A percentile compares a stretch with the other conserved stretches of the same genome.
These are phyloP conservation scores for Gallinago jamesoni DNA, from an alignment of 2,113 vertebrate species.

Conservation along the genomic window DNA sequence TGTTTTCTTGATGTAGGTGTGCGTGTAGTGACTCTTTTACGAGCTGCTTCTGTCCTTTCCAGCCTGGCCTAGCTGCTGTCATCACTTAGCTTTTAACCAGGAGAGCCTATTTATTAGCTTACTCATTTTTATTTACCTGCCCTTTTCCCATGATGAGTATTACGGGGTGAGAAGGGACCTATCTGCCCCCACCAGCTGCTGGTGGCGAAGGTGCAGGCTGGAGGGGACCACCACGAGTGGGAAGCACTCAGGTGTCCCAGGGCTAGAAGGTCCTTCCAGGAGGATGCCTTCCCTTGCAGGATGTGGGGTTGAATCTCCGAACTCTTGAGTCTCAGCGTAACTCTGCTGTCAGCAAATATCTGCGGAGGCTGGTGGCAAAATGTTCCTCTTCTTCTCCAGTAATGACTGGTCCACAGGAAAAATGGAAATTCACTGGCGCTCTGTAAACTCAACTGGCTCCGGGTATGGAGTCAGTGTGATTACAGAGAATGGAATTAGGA, in stretches of 20 bases:
- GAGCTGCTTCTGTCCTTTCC: slow-evolving; percentile 28
- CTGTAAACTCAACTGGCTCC: slow-evolving; percentile 24
- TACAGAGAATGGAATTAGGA: slow-evolving; percentile 55
- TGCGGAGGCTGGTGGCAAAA: background rate
- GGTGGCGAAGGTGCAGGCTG: background rate
- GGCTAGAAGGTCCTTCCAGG: background rate
- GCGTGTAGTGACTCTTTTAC: slow-evolving; percentile 15
- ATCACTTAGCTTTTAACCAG: slow-evolving; percentile 41
- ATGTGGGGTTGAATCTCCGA: background rate
- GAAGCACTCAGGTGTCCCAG: background rate
- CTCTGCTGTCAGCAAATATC: background rate
- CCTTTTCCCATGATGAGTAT: slow-evolving; percentile 26
- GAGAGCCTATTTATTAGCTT: slow-evolving; percentile 46
- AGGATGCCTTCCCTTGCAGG: background rate
- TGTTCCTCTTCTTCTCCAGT: background rate
- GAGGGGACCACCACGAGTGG: background rate
- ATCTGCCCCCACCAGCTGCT: slow-evolving; percentile 15
- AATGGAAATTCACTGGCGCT: slow-evolving; percentile 36
- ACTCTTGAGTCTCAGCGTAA: background rate
- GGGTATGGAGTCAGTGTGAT: slow-evolving; percentile 42
- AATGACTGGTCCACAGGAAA: background rate
- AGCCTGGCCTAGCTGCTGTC: slow-evolving; percentile 15
- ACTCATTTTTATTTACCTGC: slow-evolving; percentile 40
- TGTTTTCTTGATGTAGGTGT: slow-evolving; percentile 3
- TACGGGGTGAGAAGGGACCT: background rate